Conservation (phyloP, 64 coral and sea anemone genomes). For the Montipora foliosa region DNA sequence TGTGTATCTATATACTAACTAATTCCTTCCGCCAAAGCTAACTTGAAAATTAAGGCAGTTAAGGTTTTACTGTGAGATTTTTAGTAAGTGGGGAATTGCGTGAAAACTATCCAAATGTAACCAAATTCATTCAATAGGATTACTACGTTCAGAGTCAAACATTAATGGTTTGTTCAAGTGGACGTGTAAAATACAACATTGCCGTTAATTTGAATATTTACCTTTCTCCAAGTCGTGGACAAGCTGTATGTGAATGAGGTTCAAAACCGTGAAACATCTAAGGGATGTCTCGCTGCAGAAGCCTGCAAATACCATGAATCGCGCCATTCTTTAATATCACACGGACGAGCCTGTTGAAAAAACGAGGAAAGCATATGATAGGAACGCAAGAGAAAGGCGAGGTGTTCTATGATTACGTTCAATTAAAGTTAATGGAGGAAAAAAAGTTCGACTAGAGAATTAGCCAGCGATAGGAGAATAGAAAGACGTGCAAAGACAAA, state of each 20-base stretch:
- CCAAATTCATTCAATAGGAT: constrained; percentile 25
- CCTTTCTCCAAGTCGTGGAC: constrained; percentile 88
- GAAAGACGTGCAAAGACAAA: background rate
- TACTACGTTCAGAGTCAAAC: constrained; percentile 13
- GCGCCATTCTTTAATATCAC: constrained; percentile 94
- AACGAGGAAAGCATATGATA: background rate
- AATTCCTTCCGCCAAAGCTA: constrained; percentile 15
- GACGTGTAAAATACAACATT: constrained; percentile 26
- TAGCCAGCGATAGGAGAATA: background rate
- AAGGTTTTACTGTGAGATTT: background rate
- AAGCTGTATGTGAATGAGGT: constrained; percentile 82
- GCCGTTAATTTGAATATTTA: constrained; percentile 61
- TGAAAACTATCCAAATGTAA: constrained; percentile 21
- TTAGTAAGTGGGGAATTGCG: background rate
- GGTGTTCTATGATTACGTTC: constrained; percentile 66
- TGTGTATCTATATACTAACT: background rate
- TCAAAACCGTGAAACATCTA: constrained; percentile 91
- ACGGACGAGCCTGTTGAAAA: constrained; percentile 71
- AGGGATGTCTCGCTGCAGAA: constrained; percentile 69
- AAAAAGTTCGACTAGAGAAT: constrained; percentile 9
- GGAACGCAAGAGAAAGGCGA: constrained; percentile 19
- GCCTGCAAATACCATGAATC: constrained; percentile 90
- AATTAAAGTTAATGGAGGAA: constrained; percentile 63
- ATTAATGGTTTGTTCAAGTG: constrained; percentile 62
- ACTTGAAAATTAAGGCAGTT: background rate